Conservation (phyloP, 2,888 invertebrate genomes). For the Watsonalla cultraria region DNA sequence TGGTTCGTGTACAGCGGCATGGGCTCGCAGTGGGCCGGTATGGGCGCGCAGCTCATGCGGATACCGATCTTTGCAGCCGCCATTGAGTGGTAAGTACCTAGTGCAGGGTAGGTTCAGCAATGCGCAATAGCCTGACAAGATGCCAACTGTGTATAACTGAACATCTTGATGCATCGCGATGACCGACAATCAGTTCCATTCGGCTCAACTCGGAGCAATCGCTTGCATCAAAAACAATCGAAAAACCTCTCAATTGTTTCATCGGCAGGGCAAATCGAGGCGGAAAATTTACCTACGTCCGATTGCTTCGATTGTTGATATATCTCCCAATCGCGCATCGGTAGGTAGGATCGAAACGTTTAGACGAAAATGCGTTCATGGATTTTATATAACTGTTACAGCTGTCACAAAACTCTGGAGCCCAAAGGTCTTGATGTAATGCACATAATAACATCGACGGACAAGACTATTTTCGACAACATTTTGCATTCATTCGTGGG, state of each 20-base stretch:
- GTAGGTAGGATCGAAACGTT: no score
- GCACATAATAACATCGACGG: conserved; percentile 79
- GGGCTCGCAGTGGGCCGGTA: conserved; percentile 85
- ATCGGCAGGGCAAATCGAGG: no score
- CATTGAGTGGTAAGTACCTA: conserved; percentile 56
- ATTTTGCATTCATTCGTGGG: conserved; percentile 84
- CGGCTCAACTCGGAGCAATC: no score
- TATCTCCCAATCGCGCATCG: no score
- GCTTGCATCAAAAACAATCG: no score
- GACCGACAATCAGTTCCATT: no score
- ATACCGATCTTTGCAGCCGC: conserved; percentile 79
- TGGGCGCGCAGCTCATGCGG: conserved; percentile 81
- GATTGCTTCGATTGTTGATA: no score
- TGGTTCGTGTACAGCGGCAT: conserved; percentile 87
- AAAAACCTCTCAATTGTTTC: no score
- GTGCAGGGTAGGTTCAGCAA: no score
- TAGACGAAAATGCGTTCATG: no score
- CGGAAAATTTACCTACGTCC: no score
- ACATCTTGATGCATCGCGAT: background rate
- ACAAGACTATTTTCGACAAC: conserved; percentile 73
- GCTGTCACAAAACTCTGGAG: conserved; percentile 75
- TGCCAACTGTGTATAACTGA: background rate
- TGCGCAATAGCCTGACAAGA: no score
- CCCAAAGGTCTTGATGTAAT: conserved; percentile 82
- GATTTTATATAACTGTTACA: conserved; percentile 20